Evolutionary conservation across 2,888 invertebrate genomes (phyloP), one percentile per base, ranked within the genome.

Genomic region (Ephialtes manifestator): DNA sequence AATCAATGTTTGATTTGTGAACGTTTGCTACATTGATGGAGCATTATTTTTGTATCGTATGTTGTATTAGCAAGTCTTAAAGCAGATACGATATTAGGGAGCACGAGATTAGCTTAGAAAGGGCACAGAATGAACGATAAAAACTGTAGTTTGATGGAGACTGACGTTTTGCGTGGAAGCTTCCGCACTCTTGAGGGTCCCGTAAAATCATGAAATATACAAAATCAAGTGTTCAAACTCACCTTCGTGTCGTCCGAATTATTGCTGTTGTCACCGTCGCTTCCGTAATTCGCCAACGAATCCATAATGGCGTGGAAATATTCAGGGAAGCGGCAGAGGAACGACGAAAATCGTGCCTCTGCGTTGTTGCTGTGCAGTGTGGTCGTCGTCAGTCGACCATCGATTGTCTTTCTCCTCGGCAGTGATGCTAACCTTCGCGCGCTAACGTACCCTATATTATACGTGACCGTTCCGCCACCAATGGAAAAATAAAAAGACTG

Each of bases 201-300:
- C 31, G 35, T 31, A 55, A 65, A 60, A 4, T 31, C 3, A 31
- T 60, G 60, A 3, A 31, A 60, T 60, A 2, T 35, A 15, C 39
- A 39, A 5, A 63, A 18, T 18, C 5, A 1, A 35, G 3, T 8
- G 35, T 65, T 48, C 10, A 24, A 0, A 28, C 88, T 91, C 83
- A 94, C 94, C 92, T 93, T 93, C 24, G 87, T 43, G 65, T 93
- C 93, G 81, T 92, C 90, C 24, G 93, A 94, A 90, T 93, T 91
- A 77, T 93, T 92, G 88, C 94, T 94, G 86, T 95, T 95, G 86
- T 97, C 97, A 90, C 97, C 97, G 90, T 97, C 97, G 94, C 97
- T 97, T 87, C 96, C 97, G 92, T 97, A 97, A 92, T 96, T 97
- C 85, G 96, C 95, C 84, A 97, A 94, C 67, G 97, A 96, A 94